A percentile compares a stretch with the other conserved stretches of the same genome.
Evolutionary conservation across 2,113 vertebrate species (phyloP).

Genomic region (Laterallus jamaicensis): DNA sequence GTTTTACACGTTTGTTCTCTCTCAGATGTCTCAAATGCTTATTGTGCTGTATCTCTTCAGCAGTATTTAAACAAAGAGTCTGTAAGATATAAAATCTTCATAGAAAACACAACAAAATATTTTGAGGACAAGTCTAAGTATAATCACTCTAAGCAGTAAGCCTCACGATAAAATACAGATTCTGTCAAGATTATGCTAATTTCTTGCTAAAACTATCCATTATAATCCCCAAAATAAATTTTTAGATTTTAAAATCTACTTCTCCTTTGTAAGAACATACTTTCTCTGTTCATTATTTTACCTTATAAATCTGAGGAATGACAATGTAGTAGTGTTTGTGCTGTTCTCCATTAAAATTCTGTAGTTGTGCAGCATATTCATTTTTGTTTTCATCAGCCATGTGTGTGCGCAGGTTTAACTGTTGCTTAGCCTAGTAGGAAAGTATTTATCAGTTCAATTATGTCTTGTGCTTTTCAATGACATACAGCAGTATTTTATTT

Average conservation of each 20-base stretch:
- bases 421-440: conserved; percentile 87
- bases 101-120: not conserved
- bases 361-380: conserved; percentile 96
- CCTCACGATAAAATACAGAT: not conserved
- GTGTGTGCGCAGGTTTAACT: conserved; percentile 92
- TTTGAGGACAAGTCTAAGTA: not conserved
- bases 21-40: not conserved
- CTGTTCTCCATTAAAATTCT: conserved; percentile 94
- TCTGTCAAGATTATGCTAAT: not conserved
- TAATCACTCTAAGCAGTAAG: not conserved
- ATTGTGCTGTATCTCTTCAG: not conserved
- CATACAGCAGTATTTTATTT: not conserved
- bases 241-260: not conserved
- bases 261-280: not conserved
- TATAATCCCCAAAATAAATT: not conserved
- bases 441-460: not conserved
- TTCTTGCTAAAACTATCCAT: not conserved
- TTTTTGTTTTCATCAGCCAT: conserved; percentile 98
- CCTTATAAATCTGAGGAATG: conserved; percentile 98
- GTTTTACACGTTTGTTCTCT: not conserved
- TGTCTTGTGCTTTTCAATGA: not conserved
- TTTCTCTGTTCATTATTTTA: conserved; percentile 57
- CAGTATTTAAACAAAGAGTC: not conserved
- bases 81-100: not conserved
- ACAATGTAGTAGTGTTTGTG: conserved; percentile 95